These are phyloP conservation scores for Epizoanthus fatuus DNA, from an alignment of 92 coral and sea anemone species.

Conservation along the genomic window DNA sequence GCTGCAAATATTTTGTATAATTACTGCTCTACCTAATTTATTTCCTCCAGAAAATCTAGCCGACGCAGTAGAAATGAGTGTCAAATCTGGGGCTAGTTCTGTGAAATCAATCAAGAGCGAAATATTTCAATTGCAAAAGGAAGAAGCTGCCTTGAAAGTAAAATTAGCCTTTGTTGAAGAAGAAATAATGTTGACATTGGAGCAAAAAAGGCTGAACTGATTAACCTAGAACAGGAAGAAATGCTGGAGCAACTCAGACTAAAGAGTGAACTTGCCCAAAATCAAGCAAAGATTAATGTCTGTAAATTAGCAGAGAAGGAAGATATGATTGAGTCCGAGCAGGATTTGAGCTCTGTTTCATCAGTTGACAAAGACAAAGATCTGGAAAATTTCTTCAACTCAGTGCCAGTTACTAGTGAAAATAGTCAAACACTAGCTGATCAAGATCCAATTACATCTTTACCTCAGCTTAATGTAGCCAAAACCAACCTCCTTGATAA, in stretches of 20 bases:
- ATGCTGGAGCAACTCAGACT: neutral
- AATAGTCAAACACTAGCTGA: no score
- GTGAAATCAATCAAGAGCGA: no score
- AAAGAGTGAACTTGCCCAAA: conserved; percentile 22
- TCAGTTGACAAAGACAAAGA: conserved; percentile 4
- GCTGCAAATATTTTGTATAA: no score
- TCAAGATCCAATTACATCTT: no score
- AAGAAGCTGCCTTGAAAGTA: conserved; percentile 29
- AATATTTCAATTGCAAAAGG: neutral
- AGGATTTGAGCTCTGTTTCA: neutral
- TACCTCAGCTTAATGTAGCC: no score
- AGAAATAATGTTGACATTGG: conserved; percentile 19
- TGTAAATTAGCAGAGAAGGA: neutral
- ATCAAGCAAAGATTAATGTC: conserved; percentile 29
- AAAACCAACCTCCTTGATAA: neutral
- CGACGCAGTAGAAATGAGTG: no score
- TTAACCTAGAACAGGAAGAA: conserved; percentile 2
- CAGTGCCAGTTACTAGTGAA: no score
- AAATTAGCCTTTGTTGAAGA: conserved; percentile 18
- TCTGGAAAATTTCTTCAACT: neutral
- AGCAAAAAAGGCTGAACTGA: conserved; percentile 16
- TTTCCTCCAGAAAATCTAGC: no score
- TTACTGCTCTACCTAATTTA: no score
- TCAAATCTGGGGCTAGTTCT: no score
- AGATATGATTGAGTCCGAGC: neutral